Evolutionary conservation across 2,797 vertebrate genomes (phyloP), one percentile per base, ranked within the genome.

Genomic region (Artibeus jamaicensis): DNA sequence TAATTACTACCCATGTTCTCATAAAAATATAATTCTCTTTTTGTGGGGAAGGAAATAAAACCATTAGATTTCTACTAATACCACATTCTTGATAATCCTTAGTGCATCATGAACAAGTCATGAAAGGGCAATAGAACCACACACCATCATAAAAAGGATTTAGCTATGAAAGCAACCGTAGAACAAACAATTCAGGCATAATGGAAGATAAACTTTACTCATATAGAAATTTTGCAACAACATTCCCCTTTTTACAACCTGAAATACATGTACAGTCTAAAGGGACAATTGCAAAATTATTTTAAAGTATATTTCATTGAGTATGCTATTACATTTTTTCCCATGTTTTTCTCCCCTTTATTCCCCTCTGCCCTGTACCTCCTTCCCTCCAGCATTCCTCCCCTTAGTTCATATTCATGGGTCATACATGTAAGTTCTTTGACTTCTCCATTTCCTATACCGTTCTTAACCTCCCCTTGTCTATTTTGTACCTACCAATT

Each of bases 1-100:
- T 93, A 77, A 93, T 97, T 42, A 93, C 59, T 57, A 71, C 29
- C 26, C 0, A 34, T 85, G 37, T 95, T 95, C 42, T 59, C 76
- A 96, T 91, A 53, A 86, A 86, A 82, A 70, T 32, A 6, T 87
- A 96, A 94, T 71, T 26, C 29, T 81, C 1, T 92, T 26, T 89
- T 95, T 92, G 55, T 96, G 76, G 92, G 73, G 29, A 94, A 78
- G 6, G 53, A 53, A 85, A 91, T 86, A 93, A 93, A 93, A 91
- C 29, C 4, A 22, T 89, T 79, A 93, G 55, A 73, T 86, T 95
- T 83, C 86, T 91, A 59, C 37, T 29, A 94, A 81, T 0, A 77
- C 26, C 42, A 91, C 12, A 71, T 21, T 92, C 70, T 81, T 8
- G 9, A 89, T 76, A 95, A 91, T 86, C n/a, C 50, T 95, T 42